Conservation (phyloP, 2,888 invertebrate genomes). For the Athetis lepigone region DNA sequence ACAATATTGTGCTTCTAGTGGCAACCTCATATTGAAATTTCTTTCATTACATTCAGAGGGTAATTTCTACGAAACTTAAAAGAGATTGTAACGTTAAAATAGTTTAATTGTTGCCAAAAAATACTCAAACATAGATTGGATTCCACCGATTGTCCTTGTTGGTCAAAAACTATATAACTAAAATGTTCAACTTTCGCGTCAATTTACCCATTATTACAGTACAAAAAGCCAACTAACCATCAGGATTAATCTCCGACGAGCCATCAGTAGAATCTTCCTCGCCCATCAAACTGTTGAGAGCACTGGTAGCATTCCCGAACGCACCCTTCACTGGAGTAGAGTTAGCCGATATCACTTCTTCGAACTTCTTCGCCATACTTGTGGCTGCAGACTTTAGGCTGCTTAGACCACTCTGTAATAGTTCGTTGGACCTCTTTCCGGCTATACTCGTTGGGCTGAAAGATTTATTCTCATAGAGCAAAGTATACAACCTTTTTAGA, state of each 20-base stretch:
- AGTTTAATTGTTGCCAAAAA: too few species aligned
- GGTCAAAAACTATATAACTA: too few species aligned
- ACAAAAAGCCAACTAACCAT: conserved; percentile 78
- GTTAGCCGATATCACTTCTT: conserved; percentile 97
- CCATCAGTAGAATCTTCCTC: conserved; percentile 87
- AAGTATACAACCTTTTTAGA: not conserved
- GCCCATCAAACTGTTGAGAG: conserved; percentile 80
- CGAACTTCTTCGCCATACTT: conserved; percentile 96
- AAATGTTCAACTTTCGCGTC: too few species aligned
- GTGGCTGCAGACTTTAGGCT: conserved; percentile 96
- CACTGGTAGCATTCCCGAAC: conserved; percentile 85
- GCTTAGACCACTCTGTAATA: conserved; percentile 96
- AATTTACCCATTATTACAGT: too few species aligned
- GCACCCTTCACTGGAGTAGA: conserved; percentile 95
- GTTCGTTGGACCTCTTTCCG: conserved; percentile 96
- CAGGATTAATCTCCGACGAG: conserved; percentile 86
- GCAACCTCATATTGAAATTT: too few species aligned
- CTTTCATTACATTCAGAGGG: too few species aligned
- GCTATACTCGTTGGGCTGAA: conserved; percentile 95
- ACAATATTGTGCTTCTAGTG: too few species aligned
- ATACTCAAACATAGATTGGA: too few species aligned
- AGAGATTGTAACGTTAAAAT: too few species aligned
- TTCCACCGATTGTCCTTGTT: too few species aligned
- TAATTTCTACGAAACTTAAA: too few species aligned
- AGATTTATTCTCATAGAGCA: conserved; percentile 34